Conservation (phyloP, 2,113 vertebrate genomes). For the Petrocephalus microphthalmus region DNA sequence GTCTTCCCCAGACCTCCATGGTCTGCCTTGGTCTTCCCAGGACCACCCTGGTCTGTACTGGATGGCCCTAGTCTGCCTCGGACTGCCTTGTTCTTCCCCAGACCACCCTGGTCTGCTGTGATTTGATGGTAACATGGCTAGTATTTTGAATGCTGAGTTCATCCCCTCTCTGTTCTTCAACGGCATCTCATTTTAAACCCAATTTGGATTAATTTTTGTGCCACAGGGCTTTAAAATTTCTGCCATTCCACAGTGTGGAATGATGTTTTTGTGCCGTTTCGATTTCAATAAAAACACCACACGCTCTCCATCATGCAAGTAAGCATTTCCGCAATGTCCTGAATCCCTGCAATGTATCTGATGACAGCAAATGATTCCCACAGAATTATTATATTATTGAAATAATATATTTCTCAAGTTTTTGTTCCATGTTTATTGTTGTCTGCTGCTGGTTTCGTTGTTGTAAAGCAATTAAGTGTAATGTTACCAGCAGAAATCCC, state of each 20-base stretch:
- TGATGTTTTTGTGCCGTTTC: conserved; percentile 24
- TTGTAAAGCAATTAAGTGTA: not conserved
- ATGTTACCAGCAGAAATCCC: not conserved
- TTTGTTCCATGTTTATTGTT: not conserved
- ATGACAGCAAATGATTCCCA: not conserved
- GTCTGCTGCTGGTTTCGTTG: not conserved
- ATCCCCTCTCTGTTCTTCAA: conserved; percentile 37
- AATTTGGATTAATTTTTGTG: conserved; percentile 43
- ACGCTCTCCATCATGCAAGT: not conserved
- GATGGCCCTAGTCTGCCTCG: too few relatives aligned
- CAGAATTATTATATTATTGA: not conserved
- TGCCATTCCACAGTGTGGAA: conserved; percentile 19
- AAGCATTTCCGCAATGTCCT: not conserved
- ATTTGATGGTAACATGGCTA: conserved; percentile 38
- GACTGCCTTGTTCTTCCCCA: too few relatives aligned
- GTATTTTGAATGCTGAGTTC: conserved; percentile 37
- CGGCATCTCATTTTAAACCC: conserved; percentile 41
- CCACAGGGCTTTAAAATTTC: conserved; percentile 39
- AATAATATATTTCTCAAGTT: not conserved
- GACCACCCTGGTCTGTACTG: too few relatives aligned
- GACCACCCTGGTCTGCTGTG: not conserved
- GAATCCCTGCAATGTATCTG: not conserved
- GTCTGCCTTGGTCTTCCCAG: not conserved
- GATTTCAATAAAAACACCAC: not conserved
- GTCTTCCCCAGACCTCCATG: not conserved